Evolutionary conservation across 1,140 invertebrate genomes (phyloP).

Genomic region (Vanessa tameamea): DNA sequence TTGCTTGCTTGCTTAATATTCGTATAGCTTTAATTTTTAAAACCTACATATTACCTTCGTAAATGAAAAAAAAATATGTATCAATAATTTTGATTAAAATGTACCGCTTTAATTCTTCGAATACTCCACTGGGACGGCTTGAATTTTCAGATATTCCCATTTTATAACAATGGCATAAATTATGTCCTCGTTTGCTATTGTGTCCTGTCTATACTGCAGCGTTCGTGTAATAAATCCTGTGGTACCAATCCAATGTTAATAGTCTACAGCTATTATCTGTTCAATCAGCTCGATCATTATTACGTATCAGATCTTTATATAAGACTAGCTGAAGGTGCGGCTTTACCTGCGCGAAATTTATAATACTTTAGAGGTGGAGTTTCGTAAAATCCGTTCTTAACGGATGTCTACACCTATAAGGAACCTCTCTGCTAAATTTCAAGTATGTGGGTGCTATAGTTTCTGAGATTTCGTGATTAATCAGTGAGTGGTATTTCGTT

Average conservation of each 20-base stretch:
- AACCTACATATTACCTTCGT: too few species aligned
- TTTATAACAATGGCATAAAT: conserved; percentile 49
- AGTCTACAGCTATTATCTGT: conserved; percentile 46
- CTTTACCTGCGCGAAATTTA: too few species aligned
- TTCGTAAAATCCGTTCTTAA: too few species aligned
- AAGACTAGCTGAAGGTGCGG: not conserved
- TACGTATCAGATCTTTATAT: not conserved
- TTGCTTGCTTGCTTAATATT: too few species aligned
- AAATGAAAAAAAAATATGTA: not conserved
- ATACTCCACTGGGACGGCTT: conserved; percentile 25
- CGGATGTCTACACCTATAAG: too few species aligned
- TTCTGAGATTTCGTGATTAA: too few species aligned
- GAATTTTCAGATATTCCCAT: conserved; percentile 43
- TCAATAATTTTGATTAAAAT: not conserved
- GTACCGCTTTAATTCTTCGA: conserved; percentile 5
- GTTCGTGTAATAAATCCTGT: conserved; percentile 53
- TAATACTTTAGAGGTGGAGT: too few species aligned
- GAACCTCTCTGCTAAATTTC: too few species aligned
- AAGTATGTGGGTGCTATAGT: too few species aligned
- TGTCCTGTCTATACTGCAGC: conserved; percentile 46
- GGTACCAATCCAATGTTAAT: conserved; percentile 48
- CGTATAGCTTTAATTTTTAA: too few species aligned
- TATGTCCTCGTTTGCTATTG: conserved; percentile 50
- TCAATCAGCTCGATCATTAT: conserved; percentile 23
- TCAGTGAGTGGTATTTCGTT: too few species aligned